Evolutionary conservation across 1,140 invertebrate species (phyloP).

Genomic region (Bombus breviceps): DNA sequence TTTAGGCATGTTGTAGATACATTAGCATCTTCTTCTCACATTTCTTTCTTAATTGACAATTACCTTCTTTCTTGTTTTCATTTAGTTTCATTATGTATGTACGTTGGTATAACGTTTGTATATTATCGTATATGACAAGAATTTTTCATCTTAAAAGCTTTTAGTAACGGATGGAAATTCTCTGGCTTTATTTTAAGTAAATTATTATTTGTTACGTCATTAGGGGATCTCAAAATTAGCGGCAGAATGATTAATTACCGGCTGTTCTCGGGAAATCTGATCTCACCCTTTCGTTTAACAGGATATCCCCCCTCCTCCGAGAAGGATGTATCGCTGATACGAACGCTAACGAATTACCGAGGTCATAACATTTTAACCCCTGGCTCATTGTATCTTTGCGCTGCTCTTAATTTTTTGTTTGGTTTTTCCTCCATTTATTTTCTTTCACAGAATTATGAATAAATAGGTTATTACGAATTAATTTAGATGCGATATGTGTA

Average conservation of each 20-base stretch:
- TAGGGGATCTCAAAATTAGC: neutral
- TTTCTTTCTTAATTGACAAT: neutral
- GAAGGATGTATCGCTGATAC: neutral
- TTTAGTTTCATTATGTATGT: neutral
- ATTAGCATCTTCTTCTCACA: neutral
- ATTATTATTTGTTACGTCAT: neutral
- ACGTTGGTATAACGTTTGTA: neutral
- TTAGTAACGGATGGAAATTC: neutral
- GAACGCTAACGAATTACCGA: neutral
- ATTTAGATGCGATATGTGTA: too few species aligned
- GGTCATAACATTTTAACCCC: neutral
- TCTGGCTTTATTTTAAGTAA: neutral
- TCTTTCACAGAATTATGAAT: neutral
- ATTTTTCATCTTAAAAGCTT: neutral
- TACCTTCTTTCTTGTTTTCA: neutral
- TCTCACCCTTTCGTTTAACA: neutral
- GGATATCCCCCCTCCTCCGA: neutral
- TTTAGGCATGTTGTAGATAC: neutral
- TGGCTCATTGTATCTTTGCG: neutral
- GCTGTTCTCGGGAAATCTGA: neutral
- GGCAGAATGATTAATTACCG: conserved; percentile 1
- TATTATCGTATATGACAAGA: neutral
- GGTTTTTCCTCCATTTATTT: neutral
- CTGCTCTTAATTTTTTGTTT: neutral
- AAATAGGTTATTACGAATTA: too few species aligned